A percentile compares a stretch with the other conserved stretches of the same genome.
Conservation (phyloP, 2,888 invertebrate species). For the Oscheius onirici region DNA sequence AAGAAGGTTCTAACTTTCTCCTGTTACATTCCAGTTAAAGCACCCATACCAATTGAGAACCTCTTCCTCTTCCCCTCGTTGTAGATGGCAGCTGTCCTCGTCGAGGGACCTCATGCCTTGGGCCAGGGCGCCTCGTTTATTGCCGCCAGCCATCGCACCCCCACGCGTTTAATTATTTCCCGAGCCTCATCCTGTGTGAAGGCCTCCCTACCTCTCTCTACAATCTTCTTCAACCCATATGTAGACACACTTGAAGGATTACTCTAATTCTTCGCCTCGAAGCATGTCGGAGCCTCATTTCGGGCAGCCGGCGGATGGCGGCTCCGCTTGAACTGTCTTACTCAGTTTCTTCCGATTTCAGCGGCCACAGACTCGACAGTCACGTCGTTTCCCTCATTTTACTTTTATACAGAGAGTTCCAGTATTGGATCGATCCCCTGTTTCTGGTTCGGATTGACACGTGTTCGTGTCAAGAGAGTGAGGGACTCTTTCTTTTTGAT, state of each 20-base stretch:
- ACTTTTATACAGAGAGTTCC: no score
- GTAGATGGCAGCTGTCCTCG: slow-evolving; percentile 16
- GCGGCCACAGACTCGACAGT: no score
- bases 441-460: slow-evolving; percentile 10
- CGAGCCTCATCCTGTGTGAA: neutral
- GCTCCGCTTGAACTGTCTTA: neutral
- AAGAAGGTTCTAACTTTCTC: no score
- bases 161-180: slow-evolving; percentile 29
- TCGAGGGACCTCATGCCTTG: neutral
- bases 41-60: neutral
- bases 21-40: neutral
- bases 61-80: neutral
- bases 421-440: neutral
- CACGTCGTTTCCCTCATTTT: no score
- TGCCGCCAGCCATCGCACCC: slow-evolving; percentile 29
- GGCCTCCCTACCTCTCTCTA: slow-evolving; percentile 1
- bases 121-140: slow-evolving; percentile 23
- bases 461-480: slow-evolving; percentile 1
- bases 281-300: slow-evolving; percentile 20
- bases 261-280: slow-evolving; percentile 21
- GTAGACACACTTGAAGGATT: slow-evolving; percentile 19
- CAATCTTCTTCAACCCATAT: neutral
- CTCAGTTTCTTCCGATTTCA: no score
- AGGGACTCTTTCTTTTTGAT: no score
- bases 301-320: neutral